Percentiles rank a stretch among this genome's conserved stretches.
Evolutionary conservation across 2,797 vertebrate genomes (phyloP).

Genomic region (Loriculus beryllinus): DNA sequence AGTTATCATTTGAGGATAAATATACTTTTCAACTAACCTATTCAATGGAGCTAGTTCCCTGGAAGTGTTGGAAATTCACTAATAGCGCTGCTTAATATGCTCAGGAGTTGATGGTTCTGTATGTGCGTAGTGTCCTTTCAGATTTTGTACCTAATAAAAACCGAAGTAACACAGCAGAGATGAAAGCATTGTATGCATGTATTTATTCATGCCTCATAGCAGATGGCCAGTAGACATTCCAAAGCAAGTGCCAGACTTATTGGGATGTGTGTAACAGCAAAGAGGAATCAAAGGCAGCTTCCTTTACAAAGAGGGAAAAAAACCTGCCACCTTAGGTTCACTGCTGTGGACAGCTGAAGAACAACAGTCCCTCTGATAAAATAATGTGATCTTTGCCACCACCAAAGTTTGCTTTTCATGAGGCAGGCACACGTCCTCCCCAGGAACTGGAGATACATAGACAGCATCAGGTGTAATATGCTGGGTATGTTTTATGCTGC

Average conservation of each 20-base stretch:
- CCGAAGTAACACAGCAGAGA: background rate
- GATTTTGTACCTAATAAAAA: background rate
- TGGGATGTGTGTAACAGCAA: background rate
- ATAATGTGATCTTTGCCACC: background rate
- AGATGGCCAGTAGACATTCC: background rate
- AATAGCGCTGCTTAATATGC: background rate
- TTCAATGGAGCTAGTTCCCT: background rate
- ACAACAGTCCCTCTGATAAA: background rate
- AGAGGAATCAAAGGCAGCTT: background rate
- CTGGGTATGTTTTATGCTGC: background rate
- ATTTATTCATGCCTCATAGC: background rate
- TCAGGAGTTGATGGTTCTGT: background rate
- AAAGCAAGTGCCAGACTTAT: background rate
- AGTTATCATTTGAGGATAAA: constrained; percentile 35
- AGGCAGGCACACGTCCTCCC: background rate
- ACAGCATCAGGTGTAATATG: background rate
- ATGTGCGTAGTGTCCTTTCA: background rate
- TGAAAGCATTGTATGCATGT: background rate
- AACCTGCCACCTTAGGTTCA: background rate
- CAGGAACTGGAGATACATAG: background rate
- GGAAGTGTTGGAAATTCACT: background rate
- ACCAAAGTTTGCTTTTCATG: background rate
- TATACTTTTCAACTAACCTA: background rate
- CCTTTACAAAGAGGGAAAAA: background rate
- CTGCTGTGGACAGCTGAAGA: background rate